Evolutionary conservation across 2,113 vertebrate species (phyloP), one percentile per base, ranked within the genome.

Genomic region (Triplophysa siluroides): DNA sequence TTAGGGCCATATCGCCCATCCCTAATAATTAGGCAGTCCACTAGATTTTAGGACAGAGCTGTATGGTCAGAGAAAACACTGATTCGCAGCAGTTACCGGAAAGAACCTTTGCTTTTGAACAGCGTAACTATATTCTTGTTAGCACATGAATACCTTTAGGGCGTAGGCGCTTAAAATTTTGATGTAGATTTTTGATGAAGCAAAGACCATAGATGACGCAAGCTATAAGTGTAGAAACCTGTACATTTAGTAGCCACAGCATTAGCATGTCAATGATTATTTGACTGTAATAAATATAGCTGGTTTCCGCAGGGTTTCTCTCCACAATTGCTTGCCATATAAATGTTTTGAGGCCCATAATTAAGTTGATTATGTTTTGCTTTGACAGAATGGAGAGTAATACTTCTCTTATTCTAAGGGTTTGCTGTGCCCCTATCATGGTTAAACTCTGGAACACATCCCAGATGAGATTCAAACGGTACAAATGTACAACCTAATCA

Each of bases 321-420:
- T 83, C 83, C 43, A 19, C 67, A 69, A 1, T 38, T 4, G 81
- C 86, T 38, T 4, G 81, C 86, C 85, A 85, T 79, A n/a, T 77
- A 68, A 75, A 67, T 18, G 54, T 62, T 60, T 66, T 58, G 47
- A 5, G 14, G 67, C 58, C 29, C 29, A 66, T 58, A 50, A 80
- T 65, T 72, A 58, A 29, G 60, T 58, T 74, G 56, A 60, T 61
- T 61, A 74, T 64, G 68, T 63, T 64, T 71, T 50, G 78, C 70
- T 77, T 29, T 26, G 73, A 73, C 74, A 77, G 23, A 66, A 67
- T 23, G 3, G 60, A 80, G 41, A 73, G 58, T 19, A 24, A 64
- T 54, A 41, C 68, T 64, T 14, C 10, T 33, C 23, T 79, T 3
- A 3, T 80, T 80, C 78, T 60, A 73, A 24, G 61, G 29, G 14